Base-by-base conservation (phyloP, 2,113 vertebrate species). In the Tachysurus fulvidraco region DNA sequence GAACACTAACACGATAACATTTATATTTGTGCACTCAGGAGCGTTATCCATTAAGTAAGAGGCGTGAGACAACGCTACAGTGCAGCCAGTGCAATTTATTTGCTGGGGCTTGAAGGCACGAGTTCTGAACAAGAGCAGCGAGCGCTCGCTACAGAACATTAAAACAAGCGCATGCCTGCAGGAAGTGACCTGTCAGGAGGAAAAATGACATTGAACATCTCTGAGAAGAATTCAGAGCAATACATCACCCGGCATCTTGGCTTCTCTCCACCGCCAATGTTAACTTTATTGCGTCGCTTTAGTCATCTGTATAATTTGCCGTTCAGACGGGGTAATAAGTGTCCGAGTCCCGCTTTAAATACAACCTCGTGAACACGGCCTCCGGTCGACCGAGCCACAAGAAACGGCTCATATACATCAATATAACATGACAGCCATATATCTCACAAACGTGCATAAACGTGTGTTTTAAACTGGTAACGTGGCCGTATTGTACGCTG, bases 111-210 rank as follows among this genome's bases (percentile, higher is more conserved):
- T 71, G 85, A 88, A 93, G 92, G 91, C 91, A 93, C 90, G 93
- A 89, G 64, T 25, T 59, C 87, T 89, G 86, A 83, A 89, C 21
- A 86, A 93, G 85, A 91, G 91, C 86, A 88, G 86, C 80, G 2
- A 36, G 36, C 90, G 76, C 93, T 93, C 91, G 91, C 94, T 91
- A 91, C 85, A 90, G 93, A 92, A 84, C 89, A 90, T 92, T 92
- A 91, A 93, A 93, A 91, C 94, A 92, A 93, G 92, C 91, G 86
- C 88, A 91, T 90, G 89, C 89, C 91, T 91, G 85, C 80, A 90
- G 93, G 91, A 92, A 87, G 93, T 90, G 81, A 87, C 90, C 90
- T 93, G 85, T 86, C 92, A 89, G 85, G 81, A 83, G 78, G 89
- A 90, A 79, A 90, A 94, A 93, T 88, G 84, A 83, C 91, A 88